phyloP scores from a whole-genome alignment of 2,888 invertebrate genomes.

The Rhamphomyia laevipes region DNA sequence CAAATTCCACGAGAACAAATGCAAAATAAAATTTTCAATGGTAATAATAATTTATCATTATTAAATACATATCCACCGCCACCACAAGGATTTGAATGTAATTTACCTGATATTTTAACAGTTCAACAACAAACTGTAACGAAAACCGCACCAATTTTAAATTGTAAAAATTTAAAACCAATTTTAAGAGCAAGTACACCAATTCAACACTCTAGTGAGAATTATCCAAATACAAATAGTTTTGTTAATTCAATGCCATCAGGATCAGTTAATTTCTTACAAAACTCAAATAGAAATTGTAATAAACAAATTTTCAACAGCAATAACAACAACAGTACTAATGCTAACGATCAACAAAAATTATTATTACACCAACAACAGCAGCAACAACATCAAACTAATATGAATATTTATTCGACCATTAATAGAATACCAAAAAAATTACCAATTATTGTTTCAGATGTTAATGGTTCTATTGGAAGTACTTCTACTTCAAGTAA shows the following conservation, averaged over 20 bases:
- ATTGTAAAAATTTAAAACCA: conserved; percentile 5
- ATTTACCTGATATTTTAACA: background rate
- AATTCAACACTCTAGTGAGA: too few relatives aligned
- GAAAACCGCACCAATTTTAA: conserved; percentile 2
- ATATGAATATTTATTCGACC: background rate
- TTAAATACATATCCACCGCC: background rate
- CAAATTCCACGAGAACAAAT: background rate
- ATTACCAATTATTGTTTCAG: background rate
- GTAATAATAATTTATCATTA: background rate
- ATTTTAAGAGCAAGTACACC: background rate
- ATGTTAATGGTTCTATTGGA: too few relatives aligned
- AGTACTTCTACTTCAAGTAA: background rate
- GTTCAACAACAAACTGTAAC: background rate
- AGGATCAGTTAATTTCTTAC: too few relatives aligned
- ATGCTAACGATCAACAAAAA: background rate
- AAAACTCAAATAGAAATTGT: too few relatives aligned
- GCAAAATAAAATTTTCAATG: background rate
- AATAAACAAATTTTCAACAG: too few relatives aligned
- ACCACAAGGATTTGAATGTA: background rate
- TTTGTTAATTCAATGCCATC: too few relatives aligned
- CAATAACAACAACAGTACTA: background rate
- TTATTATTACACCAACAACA: background rate
- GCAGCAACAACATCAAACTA: background rate
- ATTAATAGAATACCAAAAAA: background rate
- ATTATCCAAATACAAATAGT: too few relatives aligned